Conservation (phyloP, 2,797 vertebrate genomes). For the Mormyrops attenuatus region DNA sequence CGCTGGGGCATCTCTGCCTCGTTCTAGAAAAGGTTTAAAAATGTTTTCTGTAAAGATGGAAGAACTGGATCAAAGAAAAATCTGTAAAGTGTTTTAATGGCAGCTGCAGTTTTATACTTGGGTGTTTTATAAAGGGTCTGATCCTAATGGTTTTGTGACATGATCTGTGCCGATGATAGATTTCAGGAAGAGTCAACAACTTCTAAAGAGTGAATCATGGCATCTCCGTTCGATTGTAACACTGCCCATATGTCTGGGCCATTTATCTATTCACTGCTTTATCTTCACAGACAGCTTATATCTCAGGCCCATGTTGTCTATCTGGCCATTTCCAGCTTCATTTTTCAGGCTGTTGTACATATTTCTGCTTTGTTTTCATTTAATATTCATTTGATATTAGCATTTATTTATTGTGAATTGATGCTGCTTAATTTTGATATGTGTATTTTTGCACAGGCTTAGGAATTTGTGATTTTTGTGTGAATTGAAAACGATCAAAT, state of each 20-base stretch:
- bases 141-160: not conserved
- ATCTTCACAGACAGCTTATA: not conserved
- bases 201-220: not conserved
- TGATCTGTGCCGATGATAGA: not conserved
- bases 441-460: not conserved
- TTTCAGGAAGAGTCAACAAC: not conserved
- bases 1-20: not conserved
- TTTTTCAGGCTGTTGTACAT: not conserved
- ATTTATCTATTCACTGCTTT: not conserved
- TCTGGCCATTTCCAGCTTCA: not conserved
- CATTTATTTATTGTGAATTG: not conserved
- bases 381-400: not conserved
- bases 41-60: not conserved
- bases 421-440: not conserved
- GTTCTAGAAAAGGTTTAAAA: not conserved
- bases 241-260: not conserved
- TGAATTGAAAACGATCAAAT: not conserved
- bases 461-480: not conserved
- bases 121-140: not conserved
- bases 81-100: not conserved
- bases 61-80: not conserved
- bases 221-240: not conserved
- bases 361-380: not conserved
- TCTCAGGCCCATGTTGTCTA: not conserved
- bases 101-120: not conserved